phyloP scores from a whole-genome alignment of 2,797 vertebrate genomes.

The Spinus olivaceus region DNA sequence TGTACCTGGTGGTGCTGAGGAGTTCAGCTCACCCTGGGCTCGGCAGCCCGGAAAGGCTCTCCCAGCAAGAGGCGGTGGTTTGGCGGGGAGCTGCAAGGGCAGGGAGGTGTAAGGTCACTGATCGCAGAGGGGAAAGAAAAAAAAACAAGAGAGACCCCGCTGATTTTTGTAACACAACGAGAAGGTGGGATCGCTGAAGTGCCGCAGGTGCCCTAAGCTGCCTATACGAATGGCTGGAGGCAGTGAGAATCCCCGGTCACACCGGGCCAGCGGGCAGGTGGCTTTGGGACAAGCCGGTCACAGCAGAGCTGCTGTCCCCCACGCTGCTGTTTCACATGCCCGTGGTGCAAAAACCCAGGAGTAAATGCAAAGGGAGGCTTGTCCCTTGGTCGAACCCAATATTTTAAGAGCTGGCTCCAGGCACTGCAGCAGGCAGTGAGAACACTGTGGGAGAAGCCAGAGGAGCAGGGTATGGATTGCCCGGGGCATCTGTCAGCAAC shows the following conservation, averaged over 20 bases:
- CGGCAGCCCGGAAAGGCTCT: not conserved
- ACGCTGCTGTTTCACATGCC: fast-evolving
- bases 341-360: fast-evolving
- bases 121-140: fast-evolving
- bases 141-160: not conserved
- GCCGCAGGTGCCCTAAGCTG: not conserved
- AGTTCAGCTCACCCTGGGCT: not conserved
- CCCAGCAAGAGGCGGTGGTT: not conserved
- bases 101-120: not conserved
- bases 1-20: not conserved
- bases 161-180: not conserved
- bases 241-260: too few relatives aligned
- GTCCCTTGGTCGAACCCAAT: not conserved
- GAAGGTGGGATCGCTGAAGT: not conserved
- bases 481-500: not conserved
- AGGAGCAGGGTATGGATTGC: not conserved
- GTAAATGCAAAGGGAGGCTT: not conserved
- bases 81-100: not conserved
- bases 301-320: not conserved
- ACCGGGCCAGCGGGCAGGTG: fast-evolving
- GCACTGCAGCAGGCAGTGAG: not conserved
- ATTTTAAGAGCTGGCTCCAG: not conserved
- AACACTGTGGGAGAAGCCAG: not conserved
- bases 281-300: fast-evolving
- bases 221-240: not conserved